A percentile compares a stretch with the other conserved stretches of the same genome.
Evolutionary conservation across 2,888 invertebrate species (phyloP).

Genomic region (Mesochorus sp.): DNA sequence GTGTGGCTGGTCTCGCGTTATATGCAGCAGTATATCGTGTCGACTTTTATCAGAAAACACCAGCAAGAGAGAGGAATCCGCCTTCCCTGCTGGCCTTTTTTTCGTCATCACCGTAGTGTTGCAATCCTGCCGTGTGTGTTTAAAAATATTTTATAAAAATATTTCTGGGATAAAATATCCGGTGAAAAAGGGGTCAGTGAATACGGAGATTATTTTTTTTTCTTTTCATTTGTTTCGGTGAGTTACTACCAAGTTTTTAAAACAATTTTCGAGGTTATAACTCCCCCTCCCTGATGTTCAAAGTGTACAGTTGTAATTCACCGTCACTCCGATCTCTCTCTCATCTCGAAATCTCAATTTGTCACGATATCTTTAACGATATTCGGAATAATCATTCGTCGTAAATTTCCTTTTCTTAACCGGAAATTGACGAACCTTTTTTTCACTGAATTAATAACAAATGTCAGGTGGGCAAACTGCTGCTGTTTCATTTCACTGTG

Average conservation of each 20-base stretch:
- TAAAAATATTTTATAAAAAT: constrained; percentile 57
- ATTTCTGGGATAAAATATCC: constrained; percentile 46
- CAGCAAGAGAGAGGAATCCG: constrained; percentile 61
- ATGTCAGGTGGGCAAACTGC: constrained; percentile 13
- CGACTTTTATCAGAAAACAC: constrained; percentile 37
- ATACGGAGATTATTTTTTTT: constrained; percentile 9
- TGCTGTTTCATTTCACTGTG: neutral
- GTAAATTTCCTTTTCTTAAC: neutral
- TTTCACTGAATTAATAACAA: constrained; percentile 14
- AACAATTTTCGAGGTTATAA: constrained; percentile 23
- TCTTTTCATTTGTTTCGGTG: constrained; percentile 30
- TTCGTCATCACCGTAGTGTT: constrained; percentile 18
- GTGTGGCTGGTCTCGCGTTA: constrained; percentile 21
- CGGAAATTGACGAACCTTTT: constrained; percentile 22
- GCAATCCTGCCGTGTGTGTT: neutral
- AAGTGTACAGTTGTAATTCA: neutral
- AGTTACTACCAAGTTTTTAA: constrained; percentile 8
- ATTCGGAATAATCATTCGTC: too few relatives aligned
- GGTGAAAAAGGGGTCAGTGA: neutral
- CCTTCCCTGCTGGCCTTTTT: constrained; percentile 57
- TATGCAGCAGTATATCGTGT: constrained; percentile 47
- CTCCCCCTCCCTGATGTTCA: too few relatives aligned
- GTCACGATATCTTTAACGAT: too few relatives aligned
- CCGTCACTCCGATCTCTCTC: too few relatives aligned
- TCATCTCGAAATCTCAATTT: too few relatives aligned